Percentiles rank a stretch among this genome's conserved stretches.
Conservation (phyloP, 1,140 invertebrate species). For the Scylla paramamosain region DNA sequence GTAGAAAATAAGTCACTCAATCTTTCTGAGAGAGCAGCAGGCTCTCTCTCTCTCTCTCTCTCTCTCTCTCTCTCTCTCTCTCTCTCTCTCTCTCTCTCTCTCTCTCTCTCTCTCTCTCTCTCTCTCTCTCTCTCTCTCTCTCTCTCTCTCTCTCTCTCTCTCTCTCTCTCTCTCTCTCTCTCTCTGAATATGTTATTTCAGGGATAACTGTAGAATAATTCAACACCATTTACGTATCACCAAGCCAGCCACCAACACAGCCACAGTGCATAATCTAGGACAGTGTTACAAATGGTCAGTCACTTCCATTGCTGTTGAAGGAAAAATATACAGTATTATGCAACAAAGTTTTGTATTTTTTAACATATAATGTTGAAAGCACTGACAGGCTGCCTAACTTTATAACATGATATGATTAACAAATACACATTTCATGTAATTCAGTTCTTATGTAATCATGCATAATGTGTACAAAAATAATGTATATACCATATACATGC, state of each 20-base stretch:
- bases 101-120: background rate
- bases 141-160: background rate
- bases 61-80: background rate
- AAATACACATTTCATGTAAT: background rate
- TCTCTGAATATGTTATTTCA: background rate
- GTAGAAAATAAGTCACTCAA: no score
- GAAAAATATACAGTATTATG: background rate
- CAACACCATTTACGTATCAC: no score
- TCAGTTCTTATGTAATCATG: background rate
- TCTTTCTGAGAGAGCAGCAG: no score
- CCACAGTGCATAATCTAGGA: no score
- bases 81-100: background rate
- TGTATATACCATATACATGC: background rate
- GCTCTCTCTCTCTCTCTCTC: background rate
- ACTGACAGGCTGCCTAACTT: background rate
- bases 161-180: background rate
- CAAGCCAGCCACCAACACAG: no score
- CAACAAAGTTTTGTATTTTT: background rate
- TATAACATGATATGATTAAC: background rate
- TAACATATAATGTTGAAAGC: background rate
- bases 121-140: background rate
- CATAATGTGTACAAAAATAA: background rate
- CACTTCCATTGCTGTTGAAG: background rate
- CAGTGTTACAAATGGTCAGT: no score
- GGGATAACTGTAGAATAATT: no score